A percentile compares a stretch with the other conserved stretches of the same genome.
phyloP scores from a whole-genome alignment of 2,888 invertebrate genomes.

The Phorcus lineatus region DNA sequence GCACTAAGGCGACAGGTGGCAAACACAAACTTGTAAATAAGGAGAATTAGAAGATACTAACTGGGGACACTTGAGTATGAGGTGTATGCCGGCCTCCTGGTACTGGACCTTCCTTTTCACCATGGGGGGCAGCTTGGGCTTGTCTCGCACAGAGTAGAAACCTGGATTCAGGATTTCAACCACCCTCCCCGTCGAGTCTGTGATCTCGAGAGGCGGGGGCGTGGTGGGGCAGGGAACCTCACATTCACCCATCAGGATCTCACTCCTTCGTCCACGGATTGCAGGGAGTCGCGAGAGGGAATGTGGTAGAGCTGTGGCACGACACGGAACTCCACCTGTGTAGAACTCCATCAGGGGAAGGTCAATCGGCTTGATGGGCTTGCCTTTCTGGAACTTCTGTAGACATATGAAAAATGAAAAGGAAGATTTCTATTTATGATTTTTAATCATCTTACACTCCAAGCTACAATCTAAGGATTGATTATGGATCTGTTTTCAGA shows the following conservation, averaged over 20 bases:
- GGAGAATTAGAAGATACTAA: slow-evolving; percentile 19
- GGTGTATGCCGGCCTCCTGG: slow-evolving; percentile 51
- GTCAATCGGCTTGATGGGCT: slow-evolving; percentile 55
- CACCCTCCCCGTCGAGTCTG: slow-evolving; percentile 77
- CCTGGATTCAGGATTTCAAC: slow-evolving; percentile 80
- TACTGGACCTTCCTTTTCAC: slow-evolving; percentile 63
- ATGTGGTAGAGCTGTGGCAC: slow-evolving; percentile 78
- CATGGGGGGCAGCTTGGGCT: slow-evolving; percentile 50
- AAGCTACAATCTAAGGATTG: too few relatives aligned
- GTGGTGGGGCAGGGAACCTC: slow-evolving; percentile 55
- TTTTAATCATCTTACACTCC: too few relatives aligned
- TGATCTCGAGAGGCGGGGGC: slow-evolving; percentile 71
- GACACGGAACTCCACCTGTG: slow-evolving; percentile 80
- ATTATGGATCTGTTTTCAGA: too few relatives aligned
- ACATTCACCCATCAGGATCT: slow-evolving; percentile 79
- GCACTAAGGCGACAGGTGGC: too few relatives aligned
- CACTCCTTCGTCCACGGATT: slow-evolving; percentile 77
- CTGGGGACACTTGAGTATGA: slow-evolving; percentile 66
- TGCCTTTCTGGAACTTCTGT: slow-evolving; percentile 49
- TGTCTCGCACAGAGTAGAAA: slow-evolving; percentile 57
- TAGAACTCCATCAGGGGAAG: slow-evolving; percentile 61
- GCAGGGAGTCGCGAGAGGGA: slow-evolving; percentile 64
- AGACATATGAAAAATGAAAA: neutral
- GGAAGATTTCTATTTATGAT: too few relatives aligned
- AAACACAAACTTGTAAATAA: too few relatives aligned